phyloP scores from a whole-genome alignment of 2,113 vertebrate genomes.

The Macroglossus sobrinus region DNA sequence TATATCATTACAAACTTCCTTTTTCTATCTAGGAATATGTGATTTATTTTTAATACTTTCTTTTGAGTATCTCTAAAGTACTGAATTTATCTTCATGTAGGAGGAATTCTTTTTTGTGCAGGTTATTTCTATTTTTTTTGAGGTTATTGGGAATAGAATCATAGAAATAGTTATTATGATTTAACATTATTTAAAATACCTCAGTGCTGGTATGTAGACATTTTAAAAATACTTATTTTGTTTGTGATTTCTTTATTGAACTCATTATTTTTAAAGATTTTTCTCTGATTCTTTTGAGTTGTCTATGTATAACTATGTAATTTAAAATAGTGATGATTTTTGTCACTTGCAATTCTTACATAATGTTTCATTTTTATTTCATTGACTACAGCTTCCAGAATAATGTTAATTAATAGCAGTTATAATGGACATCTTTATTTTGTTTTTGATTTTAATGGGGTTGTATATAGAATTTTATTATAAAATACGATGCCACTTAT shows the following conservation, averaged over 20 bases:
- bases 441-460: not conserved
- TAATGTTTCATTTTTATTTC: conserved; percentile 18
- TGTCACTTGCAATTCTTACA: not conserved
- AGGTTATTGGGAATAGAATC: not conserved
- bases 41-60: not conserved
- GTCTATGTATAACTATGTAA: not conserved
- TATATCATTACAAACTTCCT: not conserved
- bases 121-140: not conserved
- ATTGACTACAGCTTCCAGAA: not conserved
- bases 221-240: not conserved
- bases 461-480: not conserved
- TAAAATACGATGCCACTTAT: not conserved
- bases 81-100: not conserved
- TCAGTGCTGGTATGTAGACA: not conserved
- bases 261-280: conserved; percentile 3
- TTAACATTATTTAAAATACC: conserved; percentile 38
- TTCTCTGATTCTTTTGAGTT: not conserved
- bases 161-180: not conserved
- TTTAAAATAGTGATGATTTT: conserved; percentile 36
- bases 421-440: conserved; percentile 8
- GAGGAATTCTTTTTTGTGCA: not conserved
- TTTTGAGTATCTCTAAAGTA: not conserved
- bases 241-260: conserved; percentile 24
- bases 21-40: not conserved
- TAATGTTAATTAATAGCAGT: conserved; percentile 36